Base-by-base conservation (phyloP, 2,113 vertebrate species). In the Dasyprocta punctata region DNA sequence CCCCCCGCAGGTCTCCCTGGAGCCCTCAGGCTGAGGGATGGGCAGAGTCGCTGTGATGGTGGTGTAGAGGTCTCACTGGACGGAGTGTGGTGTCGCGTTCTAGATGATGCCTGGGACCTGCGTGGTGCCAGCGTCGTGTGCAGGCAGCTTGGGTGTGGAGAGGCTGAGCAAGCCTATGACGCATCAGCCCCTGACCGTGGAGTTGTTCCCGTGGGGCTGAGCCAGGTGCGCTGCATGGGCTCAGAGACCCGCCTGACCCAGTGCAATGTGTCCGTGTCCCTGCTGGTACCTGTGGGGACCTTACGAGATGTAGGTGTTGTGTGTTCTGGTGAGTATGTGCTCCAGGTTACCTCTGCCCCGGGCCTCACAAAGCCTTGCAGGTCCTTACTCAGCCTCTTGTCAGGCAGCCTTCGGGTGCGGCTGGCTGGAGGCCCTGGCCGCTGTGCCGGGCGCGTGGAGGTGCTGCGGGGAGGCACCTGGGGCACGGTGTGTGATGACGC, bases 131-230 rank as follows among this genome's bases (percentile, higher is more conserved):
- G 71, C 0, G 98, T 98, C 10, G 98, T 98, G 58, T 98, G 98
- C 96, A 44, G 94, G 83, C 94, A 99, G 94, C 97, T 99, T 7
- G 89, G 97, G 3, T 99, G 98, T 58, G 98, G 98, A 78, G 84
- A 0, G 85, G 97, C 98, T 0, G 1, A 96, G 81, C 96, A 58
- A 80, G 96, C 96, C 86, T 98, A 98, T 9, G 97, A 94, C 1
- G 80, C 95, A 0, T 86, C 97, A 3, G 71, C 94, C 1, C 89
- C 94, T 0, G 38, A 2, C 11, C 52, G 2, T 0, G 22, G 56
- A n/a, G n/a, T 54, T 0, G 0, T n/a, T 41, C 67, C 6, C 0
- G 91, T 95, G 81, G 75, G 30, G 16, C 56, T 95, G 63, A 96
- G 92, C 65, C 26, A 30, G 0, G 85, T 13, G 56, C 92, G 10